phyloP scores from a whole-genome alignment of 2,113 vertebrate genomes.

The Microtus ochrogaster region DNA sequence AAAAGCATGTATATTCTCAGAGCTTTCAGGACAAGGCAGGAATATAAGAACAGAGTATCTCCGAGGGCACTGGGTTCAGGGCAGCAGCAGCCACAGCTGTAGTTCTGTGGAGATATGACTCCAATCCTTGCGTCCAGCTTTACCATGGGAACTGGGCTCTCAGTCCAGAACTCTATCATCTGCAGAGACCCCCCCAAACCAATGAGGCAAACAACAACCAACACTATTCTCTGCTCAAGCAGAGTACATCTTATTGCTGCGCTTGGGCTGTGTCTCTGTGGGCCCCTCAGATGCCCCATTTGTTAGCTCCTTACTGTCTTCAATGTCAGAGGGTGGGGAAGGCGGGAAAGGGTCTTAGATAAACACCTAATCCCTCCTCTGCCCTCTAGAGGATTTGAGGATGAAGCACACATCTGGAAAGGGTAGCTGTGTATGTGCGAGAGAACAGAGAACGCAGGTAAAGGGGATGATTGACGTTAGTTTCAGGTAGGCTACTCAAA shows the following conservation, averaged over 20 bases:
- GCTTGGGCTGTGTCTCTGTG: not conserved
- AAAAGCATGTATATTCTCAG: rapidly evolving
- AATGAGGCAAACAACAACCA: not conserved
- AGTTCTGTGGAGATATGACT: too few relatives aligned
- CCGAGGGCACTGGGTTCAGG: not conserved
- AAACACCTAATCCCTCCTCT: not conserved
- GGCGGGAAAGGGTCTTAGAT: not conserved
- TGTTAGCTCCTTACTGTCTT: not conserved
- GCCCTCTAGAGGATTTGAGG: not conserved
- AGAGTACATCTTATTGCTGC: not conserved
- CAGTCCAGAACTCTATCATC: not conserved
- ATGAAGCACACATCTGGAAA: not conserved
- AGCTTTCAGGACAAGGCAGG: too few relatives aligned
- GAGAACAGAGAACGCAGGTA: rapidly evolving
- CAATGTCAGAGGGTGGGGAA: not conserved
- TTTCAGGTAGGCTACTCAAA: not conserved
- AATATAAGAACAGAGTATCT: not conserved
- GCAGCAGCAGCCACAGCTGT: not conserved
- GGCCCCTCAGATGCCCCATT: not conserved
- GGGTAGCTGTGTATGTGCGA: not conserved
- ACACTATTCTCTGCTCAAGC: too few relatives aligned
- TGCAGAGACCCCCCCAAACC: not conserved
- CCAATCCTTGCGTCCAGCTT: not conserved
- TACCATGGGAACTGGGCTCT: not conserved
- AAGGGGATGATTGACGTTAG: too few relatives aligned